Evolutionary conservation across 2,888 invertebrate genomes (phyloP).

Genomic region (Leistus spinibarbis): DNA sequence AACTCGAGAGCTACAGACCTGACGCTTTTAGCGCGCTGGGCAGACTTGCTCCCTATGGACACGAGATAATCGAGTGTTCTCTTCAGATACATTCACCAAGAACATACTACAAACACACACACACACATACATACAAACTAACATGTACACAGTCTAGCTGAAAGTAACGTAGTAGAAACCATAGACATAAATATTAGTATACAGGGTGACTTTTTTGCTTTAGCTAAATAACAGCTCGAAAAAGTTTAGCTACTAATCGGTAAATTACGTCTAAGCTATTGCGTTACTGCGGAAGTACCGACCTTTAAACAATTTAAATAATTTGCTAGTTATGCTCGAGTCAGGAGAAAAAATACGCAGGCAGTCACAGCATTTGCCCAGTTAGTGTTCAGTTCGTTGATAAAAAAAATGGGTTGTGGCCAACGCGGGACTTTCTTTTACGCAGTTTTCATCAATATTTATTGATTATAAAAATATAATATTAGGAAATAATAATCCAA

Average conservation of each 20-base stretch:
- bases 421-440: too few relatives aligned
- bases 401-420: too few relatives aligned
- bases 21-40: conserved; percentile 47
- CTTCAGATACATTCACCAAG: conserved; percentile 25
- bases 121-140: not conserved
- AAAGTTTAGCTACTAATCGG: too few relatives aligned
- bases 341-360: not conserved
- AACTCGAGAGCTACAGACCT: conserved; percentile 42
- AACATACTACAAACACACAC: not conserved
- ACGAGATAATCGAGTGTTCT: conserved; percentile 50
- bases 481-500: too few relatives aligned
- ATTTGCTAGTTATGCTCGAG: not conserved
- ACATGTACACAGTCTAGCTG: not conserved
- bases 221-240: too few relatives aligned
- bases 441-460: too few relatives aligned
- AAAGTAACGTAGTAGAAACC: not conserved
- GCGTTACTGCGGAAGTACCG: not conserved
- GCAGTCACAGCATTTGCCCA: conserved; percentile 6
- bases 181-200: not conserved
- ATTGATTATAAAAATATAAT: too few relatives aligned
- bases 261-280: not conserved
- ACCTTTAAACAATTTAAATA: not conserved
- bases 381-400: conserved; percentile 27
- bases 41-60: not conserved
- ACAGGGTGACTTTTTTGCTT: not conserved